Evolutionary conservation across 2,888 invertebrate species (phyloP).

Genomic region (Plagodis dolabraria): DNA sequence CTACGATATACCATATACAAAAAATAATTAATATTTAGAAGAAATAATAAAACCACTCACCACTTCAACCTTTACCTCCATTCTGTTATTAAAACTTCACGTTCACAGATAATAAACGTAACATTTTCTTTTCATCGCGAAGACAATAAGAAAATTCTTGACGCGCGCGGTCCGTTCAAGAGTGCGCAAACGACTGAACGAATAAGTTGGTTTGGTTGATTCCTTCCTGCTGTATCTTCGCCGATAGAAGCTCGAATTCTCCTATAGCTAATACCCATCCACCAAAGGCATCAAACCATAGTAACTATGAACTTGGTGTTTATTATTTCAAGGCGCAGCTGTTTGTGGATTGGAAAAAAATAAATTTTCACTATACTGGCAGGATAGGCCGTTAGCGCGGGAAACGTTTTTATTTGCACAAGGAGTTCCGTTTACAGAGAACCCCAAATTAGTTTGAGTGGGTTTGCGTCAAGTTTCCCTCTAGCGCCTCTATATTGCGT

Average conservation of each 20-base stretch:
- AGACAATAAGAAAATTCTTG: slow-evolving; percentile 40
- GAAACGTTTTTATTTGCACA: slow-evolving; percentile 29
- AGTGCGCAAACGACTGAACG: slow-evolving; percentile 55
- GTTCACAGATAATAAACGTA: slow-evolving; percentile 30
- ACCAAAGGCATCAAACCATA: background rate
- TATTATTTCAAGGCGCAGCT: slow-evolving; percentile 32
- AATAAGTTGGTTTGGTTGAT: slow-evolving; percentile 5
- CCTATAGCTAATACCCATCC: background rate
- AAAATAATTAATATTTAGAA: too few relatives aligned
- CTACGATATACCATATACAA: too few relatives aligned
- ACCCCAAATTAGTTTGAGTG: slow-evolving; percentile 22
- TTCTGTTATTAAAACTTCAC: slow-evolving; percentile 31
- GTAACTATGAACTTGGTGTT: slow-evolving; percentile 1
- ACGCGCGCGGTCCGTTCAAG: slow-evolving; percentile 50
- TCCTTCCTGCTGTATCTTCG: too few relatives aligned
- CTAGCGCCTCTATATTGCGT: background rate
- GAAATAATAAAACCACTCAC: slow-evolving; percentile 49
- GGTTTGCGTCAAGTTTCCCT: slow-evolving; percentile 7
- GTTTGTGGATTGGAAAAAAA: slow-evolving; percentile 38
- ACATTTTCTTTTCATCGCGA: slow-evolving; percentile 13
- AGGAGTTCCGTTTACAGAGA: slow-evolving; percentile 20
- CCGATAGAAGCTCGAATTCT: too few relatives aligned
- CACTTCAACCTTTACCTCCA: slow-evolving; percentile 78
- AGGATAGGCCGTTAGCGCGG: slow-evolving; percentile 29
- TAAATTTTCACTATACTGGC: slow-evolving; percentile 35